phyloP scores from a whole-genome alignment of 2,113 vertebrate species.

The Zapus hudsonius region DNA sequence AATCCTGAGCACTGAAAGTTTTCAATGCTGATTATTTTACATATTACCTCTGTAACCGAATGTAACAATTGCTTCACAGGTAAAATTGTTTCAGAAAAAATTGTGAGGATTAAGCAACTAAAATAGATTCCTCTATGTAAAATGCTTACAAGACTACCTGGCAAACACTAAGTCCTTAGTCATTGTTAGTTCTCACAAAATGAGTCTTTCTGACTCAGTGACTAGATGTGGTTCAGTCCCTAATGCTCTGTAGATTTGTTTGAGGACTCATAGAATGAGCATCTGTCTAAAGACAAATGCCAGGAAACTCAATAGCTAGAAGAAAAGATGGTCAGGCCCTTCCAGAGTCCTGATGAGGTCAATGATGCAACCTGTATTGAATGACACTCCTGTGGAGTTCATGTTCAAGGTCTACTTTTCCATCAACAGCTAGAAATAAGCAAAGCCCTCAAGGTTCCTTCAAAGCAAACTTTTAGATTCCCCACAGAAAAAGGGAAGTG shows the following conservation, averaged over 20 bases:
- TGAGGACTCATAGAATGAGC: neutral
- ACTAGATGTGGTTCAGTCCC: neutral
- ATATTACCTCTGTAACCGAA: neutral
- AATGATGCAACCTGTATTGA: neutral
- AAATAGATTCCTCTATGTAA: neutral
- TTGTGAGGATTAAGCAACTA: slow-evolving; percentile 6
- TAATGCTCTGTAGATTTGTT: neutral
- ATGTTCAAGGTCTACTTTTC: neutral
- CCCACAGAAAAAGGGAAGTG: neutral
- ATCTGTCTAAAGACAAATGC: neutral
- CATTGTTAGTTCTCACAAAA: neutral
- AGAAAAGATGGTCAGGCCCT: neutral
- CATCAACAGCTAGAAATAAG: neutral
- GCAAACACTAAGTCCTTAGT: neutral
- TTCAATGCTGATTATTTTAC: neutral
- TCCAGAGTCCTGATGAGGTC: neutral
- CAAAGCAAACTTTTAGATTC: neutral
- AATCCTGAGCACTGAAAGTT: neutral
- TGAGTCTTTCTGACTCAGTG: neutral
- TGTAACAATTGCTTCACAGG: neutral
- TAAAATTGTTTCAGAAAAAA: neutral
- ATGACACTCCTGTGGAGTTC: neutral
- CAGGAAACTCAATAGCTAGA: neutral
- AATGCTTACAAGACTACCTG: neutral
- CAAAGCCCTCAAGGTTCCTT: neutral